These are phyloP conservation scores for Stramonita haemastoma DNA, from an alignment of 2,888 invertebrate genomes.

Conservation along the genomic window DNA sequence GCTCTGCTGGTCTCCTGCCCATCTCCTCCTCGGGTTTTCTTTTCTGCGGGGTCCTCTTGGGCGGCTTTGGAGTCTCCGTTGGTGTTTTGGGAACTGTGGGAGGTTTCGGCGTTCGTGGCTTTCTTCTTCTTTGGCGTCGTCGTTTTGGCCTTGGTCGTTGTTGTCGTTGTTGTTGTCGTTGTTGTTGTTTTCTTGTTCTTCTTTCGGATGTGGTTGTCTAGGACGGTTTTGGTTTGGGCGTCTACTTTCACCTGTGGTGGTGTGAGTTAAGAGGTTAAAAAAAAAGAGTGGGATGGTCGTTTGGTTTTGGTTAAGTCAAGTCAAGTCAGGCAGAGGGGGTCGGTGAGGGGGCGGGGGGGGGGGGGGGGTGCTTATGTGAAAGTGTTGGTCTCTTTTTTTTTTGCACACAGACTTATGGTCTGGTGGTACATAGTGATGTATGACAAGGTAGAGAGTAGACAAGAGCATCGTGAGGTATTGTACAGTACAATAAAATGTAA, in stretches of 20 bases:
- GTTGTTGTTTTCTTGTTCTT: slow-evolving; percentile 44
- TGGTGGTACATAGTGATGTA: too few species aligned
- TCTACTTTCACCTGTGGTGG: slow-evolving; percentile 89
- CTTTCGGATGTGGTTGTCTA: slow-evolving; percentile 87
- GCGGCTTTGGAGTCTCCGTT: background rate
- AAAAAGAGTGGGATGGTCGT: background rate
- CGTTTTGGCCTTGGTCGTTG: background rate
- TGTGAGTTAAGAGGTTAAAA: background rate
- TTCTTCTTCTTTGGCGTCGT: background rate
- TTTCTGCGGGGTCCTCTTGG: background rate
- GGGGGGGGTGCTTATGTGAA: too few species aligned
- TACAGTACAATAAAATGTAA: too few species aligned
- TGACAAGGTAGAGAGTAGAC: too few species aligned
- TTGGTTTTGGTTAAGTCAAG: too few species aligned
- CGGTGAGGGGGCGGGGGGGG: too few species aligned
- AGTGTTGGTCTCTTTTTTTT: too few species aligned
- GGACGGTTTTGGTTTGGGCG: slow-evolving; percentile 95
- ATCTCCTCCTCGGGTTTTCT: slow-evolving; percentile 63
- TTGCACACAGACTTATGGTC: too few species aligned
- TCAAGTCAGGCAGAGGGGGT: too few species aligned
- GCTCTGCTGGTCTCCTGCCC: slow-evolving; percentile 55
- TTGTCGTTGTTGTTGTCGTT: too few species aligned
- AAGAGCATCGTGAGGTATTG: too few species aligned
- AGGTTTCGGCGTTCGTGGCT: background rate
- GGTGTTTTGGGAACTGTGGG: background rate